Evolutionary conservation across 1,140 invertebrate genomes (phyloP).

Genomic region (Heterodera schachtii): DNA sequence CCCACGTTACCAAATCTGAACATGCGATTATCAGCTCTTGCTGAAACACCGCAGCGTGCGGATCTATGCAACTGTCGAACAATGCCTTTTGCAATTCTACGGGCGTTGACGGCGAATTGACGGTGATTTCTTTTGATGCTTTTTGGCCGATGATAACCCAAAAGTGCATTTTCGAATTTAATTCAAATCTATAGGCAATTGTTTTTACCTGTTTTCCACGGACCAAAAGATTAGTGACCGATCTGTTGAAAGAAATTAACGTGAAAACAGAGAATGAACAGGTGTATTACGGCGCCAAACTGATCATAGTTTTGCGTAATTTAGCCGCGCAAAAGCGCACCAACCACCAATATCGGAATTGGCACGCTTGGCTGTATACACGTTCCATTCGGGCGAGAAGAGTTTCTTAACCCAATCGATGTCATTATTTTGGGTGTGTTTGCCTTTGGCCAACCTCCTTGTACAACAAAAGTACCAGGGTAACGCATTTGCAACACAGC

Average conservation of each 20-base stretch:
- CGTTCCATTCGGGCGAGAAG: conserved; percentile 77
- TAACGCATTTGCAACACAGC: conserved; percentile 54
- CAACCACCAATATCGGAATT: conserved; percentile 85
- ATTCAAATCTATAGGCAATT: not conserved
- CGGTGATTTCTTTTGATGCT: conserved; percentile 85
- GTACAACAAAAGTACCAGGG: conserved; percentile 47
- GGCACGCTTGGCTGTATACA: conserved; percentile 84
- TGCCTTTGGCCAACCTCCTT: conserved; percentile 39
- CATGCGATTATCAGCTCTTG: conserved; percentile 78
- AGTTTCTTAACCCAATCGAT: conserved; percentile 62
- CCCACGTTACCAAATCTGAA: conserved; percentile 79
- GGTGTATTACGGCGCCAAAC: conserved; percentile 78
- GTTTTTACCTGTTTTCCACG: conserved; percentile 87
- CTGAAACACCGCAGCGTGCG: conserved; percentile 93
- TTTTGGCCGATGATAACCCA: conserved; percentile 91
- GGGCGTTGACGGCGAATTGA: conserved; percentile 94
- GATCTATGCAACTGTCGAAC: conserved; percentile 75
- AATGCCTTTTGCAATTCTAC: conserved; percentile 67
- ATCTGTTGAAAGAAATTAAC: conserved; percentile 63
- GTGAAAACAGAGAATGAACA: not conserved
- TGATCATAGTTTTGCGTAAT: conserved; percentile 89
- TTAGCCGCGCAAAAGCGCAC: conserved; percentile 91
- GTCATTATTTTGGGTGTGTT: not conserved
- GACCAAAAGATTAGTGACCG: conserved; percentile 92
- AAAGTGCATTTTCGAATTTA: conserved; percentile 43